phyloP scores from a whole-genome alignment of 92 coral and sea anemone genomes.

The Phymanthus crucifer region DNA sequence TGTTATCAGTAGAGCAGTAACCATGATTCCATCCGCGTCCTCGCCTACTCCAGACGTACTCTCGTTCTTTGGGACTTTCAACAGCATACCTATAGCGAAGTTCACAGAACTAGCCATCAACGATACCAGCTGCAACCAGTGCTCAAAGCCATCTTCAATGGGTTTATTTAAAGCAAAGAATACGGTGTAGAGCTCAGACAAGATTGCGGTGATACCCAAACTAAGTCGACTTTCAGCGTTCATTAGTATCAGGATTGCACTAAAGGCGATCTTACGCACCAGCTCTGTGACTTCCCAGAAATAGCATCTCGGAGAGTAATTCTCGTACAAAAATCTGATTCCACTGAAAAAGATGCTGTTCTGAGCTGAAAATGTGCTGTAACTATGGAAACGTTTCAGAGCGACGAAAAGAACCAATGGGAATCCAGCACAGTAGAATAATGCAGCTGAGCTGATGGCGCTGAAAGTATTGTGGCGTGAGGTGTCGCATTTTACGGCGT shows the following conservation, averaged over 20 bases:
- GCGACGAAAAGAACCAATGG: neutral
- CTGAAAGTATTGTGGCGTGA: neutral
- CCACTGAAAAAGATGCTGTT: neutral
- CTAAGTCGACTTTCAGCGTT: neutral
- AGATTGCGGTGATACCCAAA: slow-evolving; percentile 2
- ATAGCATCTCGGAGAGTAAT: neutral
- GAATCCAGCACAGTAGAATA: neutral
- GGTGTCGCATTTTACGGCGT: neutral
- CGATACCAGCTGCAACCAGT: too few relatives aligned
- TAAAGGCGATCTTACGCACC: neutral
- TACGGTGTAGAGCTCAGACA: neutral
- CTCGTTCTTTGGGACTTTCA: slow-evolving; percentile 6
- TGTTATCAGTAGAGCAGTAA: neutral
- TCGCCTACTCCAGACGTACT: neutral
- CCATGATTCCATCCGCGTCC: neutral
- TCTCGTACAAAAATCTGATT: slow-evolving; percentile 17
- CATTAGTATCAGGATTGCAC: neutral
- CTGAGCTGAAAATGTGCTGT: neutral
- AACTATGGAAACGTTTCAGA: neutral
- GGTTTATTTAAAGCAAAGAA: neutral
- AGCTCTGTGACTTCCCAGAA: slow-evolving; percentile 7
- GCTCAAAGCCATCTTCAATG: neutral
- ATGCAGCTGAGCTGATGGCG: neutral
- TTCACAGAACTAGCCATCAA: too few relatives aligned
- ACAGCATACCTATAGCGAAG: neutral